A percentile compares a stretch with the other conserved stretches of the same genome.
These are phyloP conservation scores for Gambusia holbrooki DNA, from an alignment of 2,113 vertebrate genomes.

Conservation along the genomic window DNA sequence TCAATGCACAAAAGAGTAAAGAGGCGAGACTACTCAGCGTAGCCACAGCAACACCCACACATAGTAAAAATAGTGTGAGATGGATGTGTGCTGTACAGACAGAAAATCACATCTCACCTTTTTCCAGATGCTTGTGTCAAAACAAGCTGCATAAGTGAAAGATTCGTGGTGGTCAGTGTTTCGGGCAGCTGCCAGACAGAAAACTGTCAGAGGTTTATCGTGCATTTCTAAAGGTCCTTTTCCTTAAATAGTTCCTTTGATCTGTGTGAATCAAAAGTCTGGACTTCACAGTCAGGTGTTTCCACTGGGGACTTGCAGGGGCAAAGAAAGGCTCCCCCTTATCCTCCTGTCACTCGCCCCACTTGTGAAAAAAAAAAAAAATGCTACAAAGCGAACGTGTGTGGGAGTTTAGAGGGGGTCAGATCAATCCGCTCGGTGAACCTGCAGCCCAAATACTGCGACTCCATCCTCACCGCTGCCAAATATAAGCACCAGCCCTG, in stretches of 20 bases:
- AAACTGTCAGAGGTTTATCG: slow-evolving; percentile 19
- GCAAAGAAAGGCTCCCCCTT: slow-evolving; percentile 11
- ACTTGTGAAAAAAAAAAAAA: slow-evolving; percentile 15
- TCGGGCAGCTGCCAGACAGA: slow-evolving; percentile 10
- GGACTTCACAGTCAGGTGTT: slow-evolving; percentile 33
- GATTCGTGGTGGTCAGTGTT: slow-evolving; percentile 2
- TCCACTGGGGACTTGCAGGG: slow-evolving; percentile 31
- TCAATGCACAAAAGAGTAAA: slow-evolving; percentile 52
- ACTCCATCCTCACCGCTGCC: slow-evolving; percentile 6
- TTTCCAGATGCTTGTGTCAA: not conserved
- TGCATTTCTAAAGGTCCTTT: slow-evolving; percentile 55
- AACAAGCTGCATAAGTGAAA: not conserved
- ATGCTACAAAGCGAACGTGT: not conserved
- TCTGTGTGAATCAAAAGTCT: slow-evolving; percentile 63
- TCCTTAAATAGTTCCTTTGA: slow-evolving; percentile 64
- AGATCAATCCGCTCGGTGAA: slow-evolving; percentile 30
- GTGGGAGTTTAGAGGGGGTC: slow-evolving; percentile 55
- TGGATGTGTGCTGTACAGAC: slow-evolving; percentile 24
- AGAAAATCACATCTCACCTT: not conserved
- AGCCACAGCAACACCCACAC: slow-evolving; percentile 62
- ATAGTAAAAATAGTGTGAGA: slow-evolving; percentile 59
- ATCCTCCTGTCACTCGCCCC: not conserved
- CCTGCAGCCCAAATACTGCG: slow-evolving; percentile 11
- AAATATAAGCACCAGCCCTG: slow-evolving; percentile 1
- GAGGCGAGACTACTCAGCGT: slow-evolving; percentile 43